phyloP scores from a whole-genome alignment of 2,113 vertebrate genomes.

The Gobius niger region DNA sequence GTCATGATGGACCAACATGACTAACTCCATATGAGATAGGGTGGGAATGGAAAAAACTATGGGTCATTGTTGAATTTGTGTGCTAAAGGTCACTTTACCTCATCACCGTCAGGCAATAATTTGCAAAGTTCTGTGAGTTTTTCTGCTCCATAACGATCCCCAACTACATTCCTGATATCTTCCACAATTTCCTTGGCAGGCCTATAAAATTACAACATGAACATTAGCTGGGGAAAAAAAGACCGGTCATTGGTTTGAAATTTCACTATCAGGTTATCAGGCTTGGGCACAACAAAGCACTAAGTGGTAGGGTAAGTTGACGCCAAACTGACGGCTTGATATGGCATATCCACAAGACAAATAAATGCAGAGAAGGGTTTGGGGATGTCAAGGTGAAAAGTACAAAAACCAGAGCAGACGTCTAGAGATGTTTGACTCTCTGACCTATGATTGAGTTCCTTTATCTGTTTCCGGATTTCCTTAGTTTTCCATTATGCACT shows the following conservation, averaged over 20 bases:
- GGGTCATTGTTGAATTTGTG: constrained; percentile 27
- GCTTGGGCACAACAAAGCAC: constrained; percentile 5
- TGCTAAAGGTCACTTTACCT: constrained; percentile 64
- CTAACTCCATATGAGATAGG: no score
- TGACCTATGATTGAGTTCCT: constrained; percentile 47
- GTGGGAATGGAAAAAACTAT: neutral
- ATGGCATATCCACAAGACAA: constrained; percentile 42
- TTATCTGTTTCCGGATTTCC: constrained; percentile 26
- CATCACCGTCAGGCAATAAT: constrained; percentile 77
- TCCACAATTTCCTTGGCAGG: constrained; percentile 75
- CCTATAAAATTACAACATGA: constrained; percentile 51
- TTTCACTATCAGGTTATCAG: constrained; percentile 48
- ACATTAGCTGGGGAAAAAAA: constrained; percentile 23
- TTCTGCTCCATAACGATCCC: constrained; percentile 75
- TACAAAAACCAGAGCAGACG: constrained; percentile 13
- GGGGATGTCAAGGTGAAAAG: constrained; percentile 41
- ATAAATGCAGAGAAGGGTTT: constrained; percentile 37
- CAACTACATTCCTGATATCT: constrained; percentile 73
- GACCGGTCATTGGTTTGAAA: constrained; percentile 1
- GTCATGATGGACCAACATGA: no score
- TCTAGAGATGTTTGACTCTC: constrained; percentile 18
- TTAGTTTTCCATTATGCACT: constrained; percentile 23
- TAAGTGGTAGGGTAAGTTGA: constrained; percentile 20
- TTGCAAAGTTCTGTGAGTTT: constrained; percentile 79
- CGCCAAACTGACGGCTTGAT: constrained; percentile 44